A percentile compares a stretch with the other conserved stretches of the same genome.
Evolutionary conservation across 2,888 invertebrate genomes (phyloP).

Genomic region (Amaurobius ferox): DNA sequence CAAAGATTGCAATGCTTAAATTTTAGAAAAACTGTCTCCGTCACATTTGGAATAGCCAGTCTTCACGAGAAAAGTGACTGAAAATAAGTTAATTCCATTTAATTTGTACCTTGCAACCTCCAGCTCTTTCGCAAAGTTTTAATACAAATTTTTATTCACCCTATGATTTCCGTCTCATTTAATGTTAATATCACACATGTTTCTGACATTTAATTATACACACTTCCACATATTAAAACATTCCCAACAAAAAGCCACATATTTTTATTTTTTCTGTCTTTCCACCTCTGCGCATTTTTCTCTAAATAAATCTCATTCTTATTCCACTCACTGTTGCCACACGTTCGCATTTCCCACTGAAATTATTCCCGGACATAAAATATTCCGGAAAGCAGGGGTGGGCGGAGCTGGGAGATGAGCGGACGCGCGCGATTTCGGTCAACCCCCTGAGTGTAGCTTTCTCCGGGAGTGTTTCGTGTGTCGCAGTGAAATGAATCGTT

Average conservation of each 20-base stretch:
- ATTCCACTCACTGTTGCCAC: background rate
- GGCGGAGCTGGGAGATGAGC: background rate
- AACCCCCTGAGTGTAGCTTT: too few relatives aligned
- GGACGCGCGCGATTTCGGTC: too few relatives aligned
- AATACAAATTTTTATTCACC: background rate
- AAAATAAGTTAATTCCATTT: too few relatives aligned
- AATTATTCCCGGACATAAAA: slow-evolving; percentile 24
- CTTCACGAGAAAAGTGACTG: too few relatives aligned
- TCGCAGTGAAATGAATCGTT: too few relatives aligned
- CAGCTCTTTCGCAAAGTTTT: too few relatives aligned
- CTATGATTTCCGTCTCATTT: background rate
- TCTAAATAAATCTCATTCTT: background rate
- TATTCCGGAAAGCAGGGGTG: slow-evolving; percentile 25
- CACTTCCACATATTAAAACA: background rate
- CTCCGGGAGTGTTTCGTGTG: too few relatives aligned
- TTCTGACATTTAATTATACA: background rate
- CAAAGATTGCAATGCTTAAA: too few relatives aligned
- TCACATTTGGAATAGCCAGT: too few relatives aligned
- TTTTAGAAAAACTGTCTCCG: too few relatives aligned
- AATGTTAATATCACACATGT: background rate
- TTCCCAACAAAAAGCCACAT: background rate
- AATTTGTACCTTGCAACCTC: too few relatives aligned
- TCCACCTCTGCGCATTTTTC: background rate
- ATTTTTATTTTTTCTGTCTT: background rate
- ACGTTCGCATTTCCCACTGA: background rate